Base-by-base conservation (phyloP, 2,113 vertebrate genomes). In the Rhagologus leucostigma region DNA sequence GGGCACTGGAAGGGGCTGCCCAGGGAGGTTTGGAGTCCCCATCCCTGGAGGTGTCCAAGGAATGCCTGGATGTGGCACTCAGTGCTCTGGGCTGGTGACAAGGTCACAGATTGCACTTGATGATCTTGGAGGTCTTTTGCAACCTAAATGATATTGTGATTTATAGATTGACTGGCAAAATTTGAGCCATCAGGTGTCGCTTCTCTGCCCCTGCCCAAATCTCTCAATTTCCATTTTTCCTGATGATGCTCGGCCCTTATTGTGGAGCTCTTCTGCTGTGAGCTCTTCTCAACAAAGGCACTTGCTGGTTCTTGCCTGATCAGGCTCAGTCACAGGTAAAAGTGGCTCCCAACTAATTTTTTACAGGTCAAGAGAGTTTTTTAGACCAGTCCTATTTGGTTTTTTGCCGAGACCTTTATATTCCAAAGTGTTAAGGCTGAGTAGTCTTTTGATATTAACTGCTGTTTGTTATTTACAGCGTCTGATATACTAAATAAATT, bases 31-130 rank as follows among this genome's bases (percentile, higher is more conserved):
- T 74, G 77, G 16, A 30, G 39, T 46, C 4, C 6, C 30, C n/a
- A 27, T 18, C 30, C 3, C n/a, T 75, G 46, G 19, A 68, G 53
- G 4, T 53, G 30, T 60, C 24, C 62, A 47, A 0, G 53, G n/a
- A 15, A 47, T 0, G 11, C 1, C 32, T 60, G 37, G 24, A 46
- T 0, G 6, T 47, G 46, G 3, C 39, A 21, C 47, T 44, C 21
- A 10, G 44, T 12, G 65, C 49, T 39, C 60, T 52, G 68, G 5
- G 19, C n/a, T 53, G n/a, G 13, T 8, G 53, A 47, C 62, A 27
- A 41, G 70, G 55, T 22, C 47, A 16, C 20, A 35, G 30, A 4
- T 41, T 76, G 62, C 33, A 3, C 33, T 37, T 13, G 16, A 11
- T 59, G 8, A 35, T 68, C 21, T 35, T 18, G 3, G 21, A 55